Percentiles rank a stretch among this genome's conserved stretches.
These are phyloP conservation scores for Nemopilema nomurai DNA, from an alignment of 30 jellyfish, hydroid and myxozoan genomes.

Conservation along the genomic window DNA sequence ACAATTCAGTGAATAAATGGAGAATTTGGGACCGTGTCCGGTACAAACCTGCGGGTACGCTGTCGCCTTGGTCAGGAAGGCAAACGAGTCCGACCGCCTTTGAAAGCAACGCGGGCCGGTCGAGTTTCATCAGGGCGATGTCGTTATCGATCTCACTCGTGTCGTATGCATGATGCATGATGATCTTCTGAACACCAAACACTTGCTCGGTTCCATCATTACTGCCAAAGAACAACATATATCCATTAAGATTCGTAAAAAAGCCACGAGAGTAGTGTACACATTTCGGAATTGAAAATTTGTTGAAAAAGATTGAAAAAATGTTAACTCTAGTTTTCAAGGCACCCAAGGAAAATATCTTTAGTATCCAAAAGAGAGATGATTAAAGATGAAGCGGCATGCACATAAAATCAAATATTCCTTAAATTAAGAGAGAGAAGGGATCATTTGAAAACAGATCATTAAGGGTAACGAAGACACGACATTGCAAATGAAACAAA, in stretches of 20 bases:
- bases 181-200: slow-evolving; percentile 5
- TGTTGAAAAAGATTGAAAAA: too few species aligned
- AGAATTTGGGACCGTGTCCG: background rate
- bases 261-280: background rate
- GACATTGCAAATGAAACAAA: too few species aligned
- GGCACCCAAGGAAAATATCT: background rate
- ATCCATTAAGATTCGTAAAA: background rate
- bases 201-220: slow-evolving; percentile 22
- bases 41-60: slow-evolving; percentile 5
- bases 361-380: too few species aligned
- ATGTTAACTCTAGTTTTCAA: background rate
- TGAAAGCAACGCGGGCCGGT: slow-evolving; percentile 14
- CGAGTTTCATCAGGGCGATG: slow-evolving; percentile 14
- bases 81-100: slow-evolving; percentile 9
- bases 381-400: too few species aligned
- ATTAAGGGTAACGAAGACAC: too few species aligned
- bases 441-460: too few species aligned
- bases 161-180: slow-evolving; percentile 21
- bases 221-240: background rate
- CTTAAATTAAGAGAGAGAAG: too few species aligned
- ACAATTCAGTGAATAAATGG: background rate
- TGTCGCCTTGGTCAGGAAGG: slow-evolving; percentile 10
- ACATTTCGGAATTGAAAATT: background rate
- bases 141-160: slow-evolving; percentile 6
- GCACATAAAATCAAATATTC: too few species aligned